These are phyloP conservation scores for Pegoplata infirma DNA, from an alignment of 2,888 invertebrate species.

Conservation along the genomic window DNA sequence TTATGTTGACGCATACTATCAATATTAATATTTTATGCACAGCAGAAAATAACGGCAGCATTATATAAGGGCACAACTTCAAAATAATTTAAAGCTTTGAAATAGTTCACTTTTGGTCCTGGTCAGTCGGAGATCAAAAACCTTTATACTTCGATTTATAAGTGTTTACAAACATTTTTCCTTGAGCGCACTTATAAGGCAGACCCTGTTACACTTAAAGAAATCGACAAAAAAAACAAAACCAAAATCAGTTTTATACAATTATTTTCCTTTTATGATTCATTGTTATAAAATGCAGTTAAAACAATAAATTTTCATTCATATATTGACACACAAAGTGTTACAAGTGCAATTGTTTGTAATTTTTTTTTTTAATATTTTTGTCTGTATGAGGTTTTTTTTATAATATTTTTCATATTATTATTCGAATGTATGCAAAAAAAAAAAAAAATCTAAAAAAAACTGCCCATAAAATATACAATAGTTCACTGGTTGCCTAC, in stretches of 20 bases:
- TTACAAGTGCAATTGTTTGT: constrained; percentile 61
- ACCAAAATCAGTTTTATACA: background rate
- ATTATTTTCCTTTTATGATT: constrained; percentile 53
- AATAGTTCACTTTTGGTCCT: no score
- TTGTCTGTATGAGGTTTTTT: background rate
- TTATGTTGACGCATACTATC: no score
- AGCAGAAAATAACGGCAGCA: no score
- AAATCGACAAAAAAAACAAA: constrained; percentile 2
- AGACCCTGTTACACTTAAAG: constrained; percentile 6
- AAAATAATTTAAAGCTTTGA: no score
- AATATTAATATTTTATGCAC: no score
- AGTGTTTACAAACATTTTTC: no score
- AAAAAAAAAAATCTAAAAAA: no score
- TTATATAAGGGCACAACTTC: no score
- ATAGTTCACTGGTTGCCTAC: constrained; percentile 27
- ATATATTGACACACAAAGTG: constrained; percentile 58
- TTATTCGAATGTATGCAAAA: constrained; percentile 16
- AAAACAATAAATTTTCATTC: constrained; percentile 55
- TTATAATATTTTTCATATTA: constrained; percentile 6
- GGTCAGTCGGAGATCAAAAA: no score
- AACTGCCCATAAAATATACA: constrained; percentile 20
- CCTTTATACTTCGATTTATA: no score
- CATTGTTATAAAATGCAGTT: constrained; percentile 56
- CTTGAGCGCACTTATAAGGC: background rate
- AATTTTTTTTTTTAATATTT: constrained; percentile 37